Conservation (phyloP, 2,113 vertebrate species). For the Dasypus novemcinctus region DNA sequence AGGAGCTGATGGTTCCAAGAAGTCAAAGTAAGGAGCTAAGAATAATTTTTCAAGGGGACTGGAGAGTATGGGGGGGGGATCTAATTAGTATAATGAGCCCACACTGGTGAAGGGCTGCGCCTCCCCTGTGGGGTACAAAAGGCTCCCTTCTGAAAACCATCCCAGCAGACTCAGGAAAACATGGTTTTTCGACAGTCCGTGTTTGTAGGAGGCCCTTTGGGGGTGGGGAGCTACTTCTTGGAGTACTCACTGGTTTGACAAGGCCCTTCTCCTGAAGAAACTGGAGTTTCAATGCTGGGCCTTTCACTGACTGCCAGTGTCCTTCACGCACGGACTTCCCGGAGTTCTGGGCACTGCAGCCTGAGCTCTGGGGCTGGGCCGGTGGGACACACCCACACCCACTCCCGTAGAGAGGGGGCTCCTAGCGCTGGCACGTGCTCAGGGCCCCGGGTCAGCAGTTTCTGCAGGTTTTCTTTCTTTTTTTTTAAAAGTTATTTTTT, state of each 20-base stretch:
- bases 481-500: too few relatives aligned
- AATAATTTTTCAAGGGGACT: neutral
- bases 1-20: neutral
- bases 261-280: neutral
- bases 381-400: neutral
- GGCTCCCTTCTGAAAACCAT: neutral
- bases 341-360: neutral
- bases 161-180: too few relatives aligned
- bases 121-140: neutral
- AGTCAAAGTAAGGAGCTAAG: neutral
- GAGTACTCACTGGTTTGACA: neutral
- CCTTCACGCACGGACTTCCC: neutral
- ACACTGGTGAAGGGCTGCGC: neutral
- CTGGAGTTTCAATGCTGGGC: neutral
- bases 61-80: too few relatives aligned
- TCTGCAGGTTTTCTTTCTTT: neutral
- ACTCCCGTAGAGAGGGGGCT: neutral
- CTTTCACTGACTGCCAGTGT: neutral
- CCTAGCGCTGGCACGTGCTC: too few relatives aligned
- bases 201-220: neutral
- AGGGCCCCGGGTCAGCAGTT: neutral
- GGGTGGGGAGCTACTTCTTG: neutral
- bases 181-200: neutral
- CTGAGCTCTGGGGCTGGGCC: neutral
- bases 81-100: neutral